Base-by-base conservation (phyloP, 2,888 invertebrate species). In the Eupithecia tripunctaria region DNA sequence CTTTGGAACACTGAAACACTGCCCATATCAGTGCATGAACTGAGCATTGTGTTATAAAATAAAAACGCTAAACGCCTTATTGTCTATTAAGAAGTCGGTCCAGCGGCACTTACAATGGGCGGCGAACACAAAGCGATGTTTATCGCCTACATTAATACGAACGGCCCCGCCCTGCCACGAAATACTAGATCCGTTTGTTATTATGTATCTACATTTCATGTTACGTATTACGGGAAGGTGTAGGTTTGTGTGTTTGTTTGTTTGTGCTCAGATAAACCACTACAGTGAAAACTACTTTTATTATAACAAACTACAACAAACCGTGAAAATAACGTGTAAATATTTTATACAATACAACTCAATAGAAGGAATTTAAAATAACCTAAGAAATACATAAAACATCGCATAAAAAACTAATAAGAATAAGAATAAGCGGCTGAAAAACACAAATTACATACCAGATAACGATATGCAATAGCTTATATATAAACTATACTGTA, bases 41-140 rank as follows among this genome's bases (percentile, higher is more conserved):
- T 62, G 29, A 84, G 87, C 88, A 90, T 89, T 90, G 90, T 91
- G 85, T 88, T 90, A 91, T 90, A 91, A 92, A 92, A 93, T 93
- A 93, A 92, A 92, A 90, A 86, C 88, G 89, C 88, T 93, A 93
- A 93, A 92, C 91, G 87, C 88, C 87, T 91, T 88, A 93, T 94
- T 93, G 94, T 94, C 93, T 94, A 93, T 91, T 94, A 92, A 90
- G 92, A 92, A 91, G 64, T 64, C 64, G 92, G 90, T 92, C 89
- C 93, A 85, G 86, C 86, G 82, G 85, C 84, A 81, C 84, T 85
- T 85, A 93, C 93, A 94, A 94, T 93, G 90, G 88, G 89, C 92
- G 93, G 93, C 90, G 84, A 81, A 82, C 86, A 86, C 92, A 93
- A 93, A 93, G 87, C 80, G 92, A 93, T 92, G 85, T 82, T 91